phyloP scores from a whole-genome alignment of 2,888 invertebrate genomes.

The Himalopsyche japonica region DNA sequence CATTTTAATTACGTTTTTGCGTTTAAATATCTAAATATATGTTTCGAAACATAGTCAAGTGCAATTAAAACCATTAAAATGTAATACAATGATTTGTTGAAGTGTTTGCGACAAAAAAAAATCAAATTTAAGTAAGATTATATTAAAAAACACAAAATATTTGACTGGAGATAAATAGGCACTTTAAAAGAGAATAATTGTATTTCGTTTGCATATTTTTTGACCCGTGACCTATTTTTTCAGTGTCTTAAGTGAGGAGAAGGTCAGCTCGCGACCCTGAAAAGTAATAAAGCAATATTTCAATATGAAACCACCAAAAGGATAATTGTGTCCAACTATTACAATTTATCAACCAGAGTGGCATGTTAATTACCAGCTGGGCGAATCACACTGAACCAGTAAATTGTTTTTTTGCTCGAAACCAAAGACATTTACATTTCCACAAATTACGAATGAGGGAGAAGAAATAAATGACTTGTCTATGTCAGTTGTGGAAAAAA shows the following conservation, averaged over 20 bases:
- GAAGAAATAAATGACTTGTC: conserved; percentile 1
- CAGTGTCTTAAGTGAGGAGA: not conserved
- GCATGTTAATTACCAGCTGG: not conserved
- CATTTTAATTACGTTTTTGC: too few species aligned
- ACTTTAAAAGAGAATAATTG: too few species aligned
- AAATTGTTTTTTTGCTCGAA: not conserved
- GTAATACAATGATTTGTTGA: too few species aligned
- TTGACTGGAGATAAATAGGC: too few species aligned
- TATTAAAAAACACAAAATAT: too few species aligned
- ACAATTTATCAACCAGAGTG: not conserved
- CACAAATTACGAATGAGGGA: not conserved
- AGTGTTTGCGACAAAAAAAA: too few species aligned
- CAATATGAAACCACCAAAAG: not conserved
- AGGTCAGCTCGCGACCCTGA: not conserved
- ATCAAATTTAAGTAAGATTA: too few species aligned
- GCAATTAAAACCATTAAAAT: too few species aligned
- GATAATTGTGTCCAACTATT: not conserved
- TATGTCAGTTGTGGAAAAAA: conserved; percentile 1
- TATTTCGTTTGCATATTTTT: not conserved
- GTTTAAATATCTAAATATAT: too few species aligned
- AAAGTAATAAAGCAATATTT: not conserved
- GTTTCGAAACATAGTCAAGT: too few species aligned
- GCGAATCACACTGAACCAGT: not conserved
- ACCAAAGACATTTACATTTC: not conserved
- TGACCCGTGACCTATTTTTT: not conserved